phyloP scores from a whole-genome alignment of 1,140 invertebrate species.

The Aradophagus sp. region DNA sequence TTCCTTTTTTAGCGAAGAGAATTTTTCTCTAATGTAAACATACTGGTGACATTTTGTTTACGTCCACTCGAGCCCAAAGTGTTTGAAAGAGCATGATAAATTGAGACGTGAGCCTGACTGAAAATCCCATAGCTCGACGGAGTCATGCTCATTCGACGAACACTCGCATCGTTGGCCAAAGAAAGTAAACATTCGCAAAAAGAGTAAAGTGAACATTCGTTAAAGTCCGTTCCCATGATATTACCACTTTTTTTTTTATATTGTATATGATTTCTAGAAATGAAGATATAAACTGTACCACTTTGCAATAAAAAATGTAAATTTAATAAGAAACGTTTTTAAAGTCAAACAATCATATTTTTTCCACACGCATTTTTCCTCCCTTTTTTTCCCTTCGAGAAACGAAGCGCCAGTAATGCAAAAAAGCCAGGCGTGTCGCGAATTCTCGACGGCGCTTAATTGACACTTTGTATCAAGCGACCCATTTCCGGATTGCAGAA shows the following conservation, averaged over 20 bases:
- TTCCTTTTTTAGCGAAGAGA: neutral
- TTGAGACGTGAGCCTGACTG: conserved; percentile 41
- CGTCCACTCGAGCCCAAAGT: conserved; percentile 30
- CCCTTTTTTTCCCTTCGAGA: conserved; percentile 45
- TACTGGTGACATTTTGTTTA: conserved; percentile 35
- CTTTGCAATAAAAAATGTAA: too few species aligned
- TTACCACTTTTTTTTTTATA: too few species aligned
- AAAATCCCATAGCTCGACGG: conserved; percentile 23
- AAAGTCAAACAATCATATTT: conserved; percentile 25
- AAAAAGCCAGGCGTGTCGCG: conserved; percentile 56
- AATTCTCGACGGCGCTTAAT: conserved; percentile 64
- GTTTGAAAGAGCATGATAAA: conserved; percentile 54
- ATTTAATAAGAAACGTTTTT: neutral
- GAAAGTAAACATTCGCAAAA: conserved; percentile 60
- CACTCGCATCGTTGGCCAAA: conserved; percentile 53
- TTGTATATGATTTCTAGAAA: too few species aligned
- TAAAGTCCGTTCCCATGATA: neutral
- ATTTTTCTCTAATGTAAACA: conserved; percentile 20
- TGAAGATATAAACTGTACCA: too few species aligned
- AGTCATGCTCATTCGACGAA: conserved; percentile 31
- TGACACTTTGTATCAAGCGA: conserved; percentile 61
- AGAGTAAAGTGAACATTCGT: conserved; percentile 1
- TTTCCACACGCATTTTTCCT: conserved; percentile 24
- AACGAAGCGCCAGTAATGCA: conserved; percentile 50
- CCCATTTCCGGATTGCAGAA: conserved; percentile 57